Percentiles rank a stretch among this genome's conserved stretches.
phyloP scores from a whole-genome alignment of 2,797 vertebrate species.

The Hemitrygon akajei region DNA sequence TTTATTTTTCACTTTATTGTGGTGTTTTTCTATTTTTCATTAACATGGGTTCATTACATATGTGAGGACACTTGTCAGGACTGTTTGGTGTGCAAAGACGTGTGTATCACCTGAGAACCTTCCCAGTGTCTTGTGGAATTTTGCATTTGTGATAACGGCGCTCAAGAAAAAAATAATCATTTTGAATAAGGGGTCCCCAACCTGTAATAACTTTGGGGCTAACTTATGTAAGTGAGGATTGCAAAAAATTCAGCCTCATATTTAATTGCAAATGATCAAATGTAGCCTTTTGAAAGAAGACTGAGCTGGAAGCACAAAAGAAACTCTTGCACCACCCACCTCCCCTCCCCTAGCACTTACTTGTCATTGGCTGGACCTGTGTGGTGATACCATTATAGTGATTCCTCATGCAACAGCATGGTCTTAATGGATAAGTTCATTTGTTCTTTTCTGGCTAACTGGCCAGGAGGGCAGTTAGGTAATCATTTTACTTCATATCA shows the following conservation, averaged over 20 bases:
- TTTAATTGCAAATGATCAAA: neutral
- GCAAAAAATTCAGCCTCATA: neutral
- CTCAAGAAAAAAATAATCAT: too few relatives aligned
- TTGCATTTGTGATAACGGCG: too few relatives aligned
- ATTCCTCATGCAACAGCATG: neutral
- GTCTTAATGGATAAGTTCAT: neutral
- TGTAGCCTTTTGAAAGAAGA: neutral
- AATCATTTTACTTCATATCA: neutral
- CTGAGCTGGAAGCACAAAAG: neutral
- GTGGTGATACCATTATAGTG: neutral
- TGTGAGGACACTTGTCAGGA: too few relatives aligned
- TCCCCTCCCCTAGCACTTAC: neutral
- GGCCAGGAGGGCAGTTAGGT: too few relatives aligned
- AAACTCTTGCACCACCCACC: neutral
- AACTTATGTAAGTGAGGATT: neutral
- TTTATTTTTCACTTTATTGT: too few relatives aligned
- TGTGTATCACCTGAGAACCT: too few relatives aligned
- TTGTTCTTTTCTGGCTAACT: neutral
- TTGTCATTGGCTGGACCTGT: neutral
- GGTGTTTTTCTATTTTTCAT: too few relatives aligned
- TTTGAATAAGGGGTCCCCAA: too few relatives aligned
- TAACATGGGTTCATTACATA: too few relatives aligned
- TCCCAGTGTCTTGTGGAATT: too few relatives aligned
- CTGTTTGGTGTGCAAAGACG: too few relatives aligned
- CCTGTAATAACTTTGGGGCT: neutral